Evolutionary conservation across 1,140 invertebrate genomes (phyloP).

Genomic region (Papilio aristodemus): DNA sequence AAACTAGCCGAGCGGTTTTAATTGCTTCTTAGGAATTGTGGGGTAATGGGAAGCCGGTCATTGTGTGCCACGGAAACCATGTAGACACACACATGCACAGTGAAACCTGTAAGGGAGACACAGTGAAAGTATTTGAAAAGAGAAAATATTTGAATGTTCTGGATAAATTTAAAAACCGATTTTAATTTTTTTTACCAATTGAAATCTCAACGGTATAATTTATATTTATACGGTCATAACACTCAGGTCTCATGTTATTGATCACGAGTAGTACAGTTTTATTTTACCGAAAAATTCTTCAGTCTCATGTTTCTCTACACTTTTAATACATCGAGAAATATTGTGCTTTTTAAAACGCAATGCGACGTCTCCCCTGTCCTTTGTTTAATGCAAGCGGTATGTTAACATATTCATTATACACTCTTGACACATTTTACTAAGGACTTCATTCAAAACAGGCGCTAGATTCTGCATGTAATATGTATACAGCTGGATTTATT

Average conservation of each 20-base stretch:
- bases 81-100: background rate
- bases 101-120: background rate
- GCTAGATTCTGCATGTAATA: background rate
- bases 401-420: conserved; percentile 8
- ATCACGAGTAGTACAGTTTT: no score
- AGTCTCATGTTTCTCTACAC: no score
- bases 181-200: no score
- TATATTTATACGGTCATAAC: no score
- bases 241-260: no score
- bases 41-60: conserved; percentile 17
- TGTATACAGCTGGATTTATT: background rate
- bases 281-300: no score
- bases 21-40: conserved; percentile 32
- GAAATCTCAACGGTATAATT: no score
- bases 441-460: conserved; percentile 25
- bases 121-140: no score
- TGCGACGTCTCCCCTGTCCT: background rate
- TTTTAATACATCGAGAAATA: background rate
- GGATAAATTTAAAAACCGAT: no score
- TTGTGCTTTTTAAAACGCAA: background rate
- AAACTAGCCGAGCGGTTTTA: conserved; percentile 31
- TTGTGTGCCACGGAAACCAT: background rate
- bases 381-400: background rate
- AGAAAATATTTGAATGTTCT: no score
- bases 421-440: conserved; percentile 26